Conservation (phyloP, 1,140 invertebrate species). For the Drosophila repleta region DNA sequence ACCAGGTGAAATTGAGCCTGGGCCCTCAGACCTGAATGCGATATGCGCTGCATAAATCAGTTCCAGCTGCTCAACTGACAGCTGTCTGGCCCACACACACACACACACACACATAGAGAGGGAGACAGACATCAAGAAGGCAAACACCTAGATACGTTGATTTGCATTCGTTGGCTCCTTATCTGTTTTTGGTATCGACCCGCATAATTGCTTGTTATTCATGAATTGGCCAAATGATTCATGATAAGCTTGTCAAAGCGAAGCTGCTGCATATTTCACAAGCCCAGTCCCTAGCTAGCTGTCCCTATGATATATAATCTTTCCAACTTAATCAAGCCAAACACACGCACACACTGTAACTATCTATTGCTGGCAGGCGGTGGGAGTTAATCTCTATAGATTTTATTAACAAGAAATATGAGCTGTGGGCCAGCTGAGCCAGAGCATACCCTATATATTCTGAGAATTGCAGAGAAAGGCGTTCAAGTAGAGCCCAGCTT, state of each 20-base stretch:
- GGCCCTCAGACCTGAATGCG: slow-evolving; percentile 17
- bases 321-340: slow-evolving; percentile 20
- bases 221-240: slow-evolving; percentile 63
- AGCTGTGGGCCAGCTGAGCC: neutral
- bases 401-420: slow-evolving; percentile 37
- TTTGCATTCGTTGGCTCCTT: slow-evolving; percentile 37
- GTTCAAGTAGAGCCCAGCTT: neutral
- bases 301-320: neutral
- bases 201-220: slow-evolving; percentile 77
- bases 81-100: slow-evolving; percentile 42
- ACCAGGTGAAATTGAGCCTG: slow-evolving; percentile 24
- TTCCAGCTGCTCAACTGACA: slow-evolving; percentile 58
- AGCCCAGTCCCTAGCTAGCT: neutral
- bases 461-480: neutral
- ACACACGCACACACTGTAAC: neutral
- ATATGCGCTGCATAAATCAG: slow-evolving; percentile 68
- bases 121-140: neutral
- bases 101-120: slow-evolving; percentile 14
- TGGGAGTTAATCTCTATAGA: slow-evolving; percentile 51
- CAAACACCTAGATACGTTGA: slow-evolving; percentile 17
- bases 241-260: slow-evolving; percentile 48
- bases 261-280: slow-evolving; percentile 33
- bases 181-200: slow-evolving; percentile 23
- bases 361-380: slow-evolving; percentile 14
- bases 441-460: too few relatives aligned